These are phyloP conservation scores for Conchocele bisecta DNA, from an alignment of 2,888 invertebrate species.

Conservation along the genomic window DNA sequence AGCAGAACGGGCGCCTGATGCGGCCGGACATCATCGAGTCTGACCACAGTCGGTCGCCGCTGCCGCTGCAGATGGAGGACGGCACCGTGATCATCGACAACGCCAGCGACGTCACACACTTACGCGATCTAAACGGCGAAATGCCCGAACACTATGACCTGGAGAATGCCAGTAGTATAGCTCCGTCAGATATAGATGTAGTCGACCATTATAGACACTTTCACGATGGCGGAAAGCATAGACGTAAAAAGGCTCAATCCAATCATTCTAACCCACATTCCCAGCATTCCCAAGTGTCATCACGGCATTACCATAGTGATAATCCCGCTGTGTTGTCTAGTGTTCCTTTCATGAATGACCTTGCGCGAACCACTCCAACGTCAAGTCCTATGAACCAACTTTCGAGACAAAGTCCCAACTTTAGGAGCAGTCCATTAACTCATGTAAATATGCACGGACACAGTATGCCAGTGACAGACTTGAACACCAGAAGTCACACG, in stretches of 20 bases:
- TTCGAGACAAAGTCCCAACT: slow-evolving; percentile 63
- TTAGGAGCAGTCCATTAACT: slow-evolving; percentile 66
- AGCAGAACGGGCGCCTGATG: slow-evolving; percentile 89
- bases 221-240: slow-evolving; percentile 88
- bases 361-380: slow-evolving; percentile 69
- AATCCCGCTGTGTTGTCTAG: slow-evolving; percentile 59
- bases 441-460: slow-evolving; percentile 69
- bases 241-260: slow-evolving; percentile 78
- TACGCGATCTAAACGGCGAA: slow-evolving; percentile 63
- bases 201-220: slow-evolving; percentile 97
- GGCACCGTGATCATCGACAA: slow-evolving; percentile 78
- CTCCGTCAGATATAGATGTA: slow-evolving; percentile 98
- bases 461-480: slow-evolving; percentile 61
- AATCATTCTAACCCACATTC: slow-evolving; percentile 56
- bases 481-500: slow-evolving; percentile 64
- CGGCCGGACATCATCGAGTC: slow-evolving; percentile 97
- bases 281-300: slow-evolving; percentile 57
- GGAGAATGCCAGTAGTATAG: slow-evolving; percentile 98
- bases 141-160: slow-evolving; percentile 89
- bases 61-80: slow-evolving; percentile 73
- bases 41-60: slow-evolving; percentile 85
- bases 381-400: slow-evolving; percentile 65
- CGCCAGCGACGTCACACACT: slow-evolving; percentile 70
- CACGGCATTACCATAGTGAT: slow-evolving; percentile 49
- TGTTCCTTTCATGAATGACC: slow-evolving; percentile 64